Percentiles rank a stretch among this genome's conserved stretches.
These are phyloP conservation scores for Acridotheres tristis DNA, from an alignment of 2,797 vertebrate species.

Conservation along the genomic window DNA sequence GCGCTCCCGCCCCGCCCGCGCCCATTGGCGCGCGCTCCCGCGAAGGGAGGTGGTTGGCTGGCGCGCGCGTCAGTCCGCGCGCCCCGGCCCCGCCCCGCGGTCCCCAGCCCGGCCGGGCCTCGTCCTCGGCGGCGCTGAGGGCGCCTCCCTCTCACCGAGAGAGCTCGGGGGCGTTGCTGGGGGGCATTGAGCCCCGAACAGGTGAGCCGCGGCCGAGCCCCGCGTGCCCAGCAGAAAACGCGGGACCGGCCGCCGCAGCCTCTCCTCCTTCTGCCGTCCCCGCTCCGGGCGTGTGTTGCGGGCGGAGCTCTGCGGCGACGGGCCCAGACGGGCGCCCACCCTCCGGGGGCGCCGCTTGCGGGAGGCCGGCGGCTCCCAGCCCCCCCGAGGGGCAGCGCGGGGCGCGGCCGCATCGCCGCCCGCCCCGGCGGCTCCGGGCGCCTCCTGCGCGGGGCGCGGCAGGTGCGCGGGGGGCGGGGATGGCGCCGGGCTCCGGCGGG, in stretches of 20 bases:
- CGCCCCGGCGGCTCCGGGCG: not conserved
- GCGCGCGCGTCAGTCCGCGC: slow-evolving; percentile 23
- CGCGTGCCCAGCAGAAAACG: slow-evolving; percentile 8
- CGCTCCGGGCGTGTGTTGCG: not conserved
- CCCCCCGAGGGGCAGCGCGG: not conserved
- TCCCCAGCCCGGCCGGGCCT: slow-evolving; percentile 54
- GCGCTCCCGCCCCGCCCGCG: slow-evolving; percentile 15
- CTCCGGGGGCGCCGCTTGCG: not conserved
- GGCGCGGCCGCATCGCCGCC: not conserved
- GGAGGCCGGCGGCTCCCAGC: no score
- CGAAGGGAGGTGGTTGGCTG: slow-evolving; percentile 7
- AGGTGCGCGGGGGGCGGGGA: not conserved
- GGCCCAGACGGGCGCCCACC: not conserved
- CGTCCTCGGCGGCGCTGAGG: not conserved
- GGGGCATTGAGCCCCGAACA: not conserved
- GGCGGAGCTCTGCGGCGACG: not conserved
- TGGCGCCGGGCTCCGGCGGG: not conserved
- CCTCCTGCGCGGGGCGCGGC: not conserved
- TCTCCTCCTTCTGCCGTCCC: not conserved
- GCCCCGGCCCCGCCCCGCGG: not conserved
- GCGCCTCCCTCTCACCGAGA: not conserved
- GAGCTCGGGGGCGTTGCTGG: not conserved
- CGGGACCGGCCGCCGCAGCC: not conserved
- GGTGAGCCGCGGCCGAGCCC: slow-evolving; percentile 42
- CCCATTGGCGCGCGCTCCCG: not conserved